These are phyloP conservation scores for Dolichallabes microphthalmus DNA, from an alignment of 2,113 vertebrate species.

Conservation along the genomic window DNA sequence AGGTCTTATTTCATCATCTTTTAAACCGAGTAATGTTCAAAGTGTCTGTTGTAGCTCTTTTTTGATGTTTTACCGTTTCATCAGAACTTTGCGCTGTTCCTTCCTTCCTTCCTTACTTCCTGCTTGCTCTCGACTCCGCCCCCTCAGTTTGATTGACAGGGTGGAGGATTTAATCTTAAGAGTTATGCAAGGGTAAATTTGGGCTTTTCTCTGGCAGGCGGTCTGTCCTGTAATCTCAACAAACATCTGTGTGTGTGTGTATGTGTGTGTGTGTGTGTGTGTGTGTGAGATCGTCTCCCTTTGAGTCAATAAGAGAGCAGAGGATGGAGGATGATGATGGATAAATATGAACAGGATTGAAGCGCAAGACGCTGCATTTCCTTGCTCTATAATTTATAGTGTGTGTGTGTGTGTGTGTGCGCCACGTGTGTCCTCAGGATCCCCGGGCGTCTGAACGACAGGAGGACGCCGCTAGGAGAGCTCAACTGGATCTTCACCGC, in stretches of 20 bases:
- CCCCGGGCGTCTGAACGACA: conserved; percentile 93
- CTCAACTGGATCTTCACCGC: conserved; percentile 99
- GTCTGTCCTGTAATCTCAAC: not conserved
- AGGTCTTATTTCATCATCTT: not conserved
- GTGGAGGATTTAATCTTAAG: not conserved
- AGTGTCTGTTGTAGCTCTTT: not conserved
- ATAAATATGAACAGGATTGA: conserved; percentile 23
- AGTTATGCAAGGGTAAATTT: not conserved
- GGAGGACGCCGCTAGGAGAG: conserved; percentile 93
- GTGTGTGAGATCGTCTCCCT: not conserved
- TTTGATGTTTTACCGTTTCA: not conserved
- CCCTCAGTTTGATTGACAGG: not conserved
- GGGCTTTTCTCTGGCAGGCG: not conserved
- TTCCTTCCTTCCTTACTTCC: not conserved
- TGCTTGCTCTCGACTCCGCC: not conserved
- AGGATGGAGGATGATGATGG: not conserved
- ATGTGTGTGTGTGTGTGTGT: not conserved
- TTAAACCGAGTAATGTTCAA: not conserved
- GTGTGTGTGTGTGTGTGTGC: conserved; percentile 10
- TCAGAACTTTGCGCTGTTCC: too few relatives aligned
- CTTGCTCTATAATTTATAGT: not conserved
- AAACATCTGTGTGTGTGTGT: not conserved
- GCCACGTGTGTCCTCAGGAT: conserved; percentile 73
- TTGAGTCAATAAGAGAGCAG: not conserved
- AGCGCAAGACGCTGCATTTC: not conserved